Conservation (phyloP, 2,888 invertebrate species). For the Caenorhabditis uteleia region DNA sequence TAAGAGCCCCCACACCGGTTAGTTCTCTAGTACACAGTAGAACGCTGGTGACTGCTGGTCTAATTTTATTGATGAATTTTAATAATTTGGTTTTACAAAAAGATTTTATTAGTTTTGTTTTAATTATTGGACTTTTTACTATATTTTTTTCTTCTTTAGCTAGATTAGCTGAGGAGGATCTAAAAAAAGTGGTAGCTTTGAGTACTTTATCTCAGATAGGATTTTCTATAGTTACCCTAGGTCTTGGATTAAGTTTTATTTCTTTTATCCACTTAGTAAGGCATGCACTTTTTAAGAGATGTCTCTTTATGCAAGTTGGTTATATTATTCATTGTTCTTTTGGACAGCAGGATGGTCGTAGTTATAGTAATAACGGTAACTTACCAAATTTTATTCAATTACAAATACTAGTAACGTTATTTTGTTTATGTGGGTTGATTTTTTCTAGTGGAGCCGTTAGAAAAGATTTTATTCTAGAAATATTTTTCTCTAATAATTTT, state of each 20-base stretch:
- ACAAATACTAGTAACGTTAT: constrained; percentile 51
- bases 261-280: constrained; percentile 56
- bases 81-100: constrained; percentile 74
- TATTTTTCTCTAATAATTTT: constrained; percentile 51
- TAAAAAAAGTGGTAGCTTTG: constrained; percentile 56
- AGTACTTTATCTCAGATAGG: constrained; percentile 57
- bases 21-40: constrained; percentile 82
- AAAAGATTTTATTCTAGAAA: constrained; percentile 59
- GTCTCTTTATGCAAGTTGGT: constrained; percentile 57
- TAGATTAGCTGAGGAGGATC: constrained; percentile 51
- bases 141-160: constrained; percentile 55
- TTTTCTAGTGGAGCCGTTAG: constrained; percentile 56
- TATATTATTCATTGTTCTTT: constrained; percentile 59
- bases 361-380: constrained; percentile 51
- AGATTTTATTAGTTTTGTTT: constrained; percentile 77
- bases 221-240: constrained; percentile 51
- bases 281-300: constrained; percentile 59
- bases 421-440: constrained; percentile 58
- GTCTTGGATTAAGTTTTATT: constrained; percentile 68
- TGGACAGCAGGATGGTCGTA: constrained; percentile 60
- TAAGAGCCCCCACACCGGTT: constrained; percentile 81
- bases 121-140: constrained; percentile 70
- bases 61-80: constrained; percentile 69
- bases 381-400: constrained; percentile 52
- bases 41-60: constrained; percentile 81